Evolutionary conservation across 53 echinoderm and acorn worm genomes (phyloP), one percentile per base, ranked within the genome.

Genomic region (Patiria pectinifera): DNA sequence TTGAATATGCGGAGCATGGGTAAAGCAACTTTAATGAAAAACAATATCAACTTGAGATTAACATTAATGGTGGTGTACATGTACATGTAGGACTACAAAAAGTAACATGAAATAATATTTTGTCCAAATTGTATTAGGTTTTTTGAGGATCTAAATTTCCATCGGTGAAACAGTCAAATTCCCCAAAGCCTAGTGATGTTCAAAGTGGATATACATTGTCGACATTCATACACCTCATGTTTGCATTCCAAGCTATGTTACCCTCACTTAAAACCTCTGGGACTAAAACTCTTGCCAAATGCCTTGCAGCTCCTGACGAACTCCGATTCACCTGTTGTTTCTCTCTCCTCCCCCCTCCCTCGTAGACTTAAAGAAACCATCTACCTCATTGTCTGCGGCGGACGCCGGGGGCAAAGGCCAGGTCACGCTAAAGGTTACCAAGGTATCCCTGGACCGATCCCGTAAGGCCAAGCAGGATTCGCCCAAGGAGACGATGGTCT

Each of bases 401-500:
- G 35, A 22, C 18, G 16, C 86, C 1, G 53, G 81, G 4, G 71
- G 83, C 35, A 81, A 88, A 59, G 93, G 62, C 45, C 88, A 88
- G 94, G 94, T 98, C 63, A 92, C 90, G 76, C 94, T 98, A 14
- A 93, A 94, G 70, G 97, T 98, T 58, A 98, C 99, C 83, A 93
- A 95, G 92, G 87, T 98, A 76, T 94, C 95, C 1, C 35, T 97
- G 76, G 95, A 95, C 79, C 94, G 97, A 76, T 71, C 72, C 26
- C 80, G 45, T 19, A 79, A 84, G 23, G 89, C 92, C 13, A 66
- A 95, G 58, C 72, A 92, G 79, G 96, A 94, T 35, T 87, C 93
- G 4, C 95, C 87, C 85, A 92, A 91, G 76, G 97, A 98, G 82
- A 58, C 92, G 7, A 93, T 93, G 76, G 93, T 98, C 15, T 95